Conservation (phyloP, 2,888 invertebrate genomes). For the Rhorus exstirpatorius region DNA sequence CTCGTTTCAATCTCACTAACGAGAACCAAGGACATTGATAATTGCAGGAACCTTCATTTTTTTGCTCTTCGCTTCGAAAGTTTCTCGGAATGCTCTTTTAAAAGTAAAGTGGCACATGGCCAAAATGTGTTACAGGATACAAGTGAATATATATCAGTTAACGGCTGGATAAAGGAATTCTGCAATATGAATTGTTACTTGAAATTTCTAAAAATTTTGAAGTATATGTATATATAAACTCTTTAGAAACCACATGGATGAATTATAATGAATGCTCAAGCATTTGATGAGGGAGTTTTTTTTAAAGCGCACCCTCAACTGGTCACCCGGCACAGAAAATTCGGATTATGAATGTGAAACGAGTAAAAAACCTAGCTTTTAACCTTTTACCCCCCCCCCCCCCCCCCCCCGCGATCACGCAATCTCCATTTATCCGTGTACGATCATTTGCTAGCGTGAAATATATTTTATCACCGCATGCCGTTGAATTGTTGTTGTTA, state of each 20-base stretch:
- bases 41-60: slow-evolving; percentile 59
- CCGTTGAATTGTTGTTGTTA: slow-evolving; percentile 52
- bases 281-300: no score
- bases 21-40: slow-evolving; percentile 60
- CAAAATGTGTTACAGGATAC: background rate
- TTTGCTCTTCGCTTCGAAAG: slow-evolving; percentile 5
- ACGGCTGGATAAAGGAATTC: no score
- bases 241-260: no score
- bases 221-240: no score
- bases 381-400: no score
- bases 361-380: no score
- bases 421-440: slow-evolving; percentile 5
- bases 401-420: slow-evolving; percentile 7
- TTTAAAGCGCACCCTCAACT: no score
- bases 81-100: slow-evolving; percentile 42
- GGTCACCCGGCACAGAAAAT: slow-evolving; percentile 5
- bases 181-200: background rate
- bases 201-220: no score
- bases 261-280: no score
- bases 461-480: slow-evolving; percentile 43
- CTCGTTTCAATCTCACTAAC: slow-evolving; percentile 36
- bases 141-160: no score
- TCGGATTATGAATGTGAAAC: background rate
- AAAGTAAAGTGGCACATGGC: background rate
- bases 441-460: slow-evolving; percentile 52